Base-by-base conservation (phyloP, 2,113 vertebrate species). In the Sinocyclocheilus rhinocerous region DNA sequence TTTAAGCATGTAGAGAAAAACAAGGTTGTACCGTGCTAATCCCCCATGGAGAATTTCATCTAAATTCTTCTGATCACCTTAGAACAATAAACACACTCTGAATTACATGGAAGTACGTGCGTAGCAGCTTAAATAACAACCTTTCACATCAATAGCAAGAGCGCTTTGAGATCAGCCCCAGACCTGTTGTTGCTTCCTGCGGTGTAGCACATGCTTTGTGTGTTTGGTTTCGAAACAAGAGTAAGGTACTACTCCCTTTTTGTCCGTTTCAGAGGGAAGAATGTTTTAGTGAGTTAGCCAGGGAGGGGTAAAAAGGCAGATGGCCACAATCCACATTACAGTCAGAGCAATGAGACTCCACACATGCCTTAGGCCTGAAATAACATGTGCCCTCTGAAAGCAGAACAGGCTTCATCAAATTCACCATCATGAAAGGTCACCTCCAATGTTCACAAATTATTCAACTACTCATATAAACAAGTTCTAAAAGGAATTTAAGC, bases 371-470 rank as follows among this genome's bases (percentile, higher is more conserved):
- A 36, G 10, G 63, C 63, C 81, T 83, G 81, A 75, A 84, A 85
- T 84, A 89, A 77, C 88, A 88, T 72, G 84, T 86, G 85, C 82
- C 86, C 16, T 90, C 89, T 89, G 33, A 81, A 87, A 10, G 76
- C 70, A 26, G 77, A 50, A 75, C 76, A 77, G 48, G 48, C 29
- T 33, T 77, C 22, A 70, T 75, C 52, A 67, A 87, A 77, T 73
- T 42, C 7, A 36, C 48, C 18, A 26, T 77, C 77, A 72, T 18
- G 45, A 91, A 92, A 93, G 90, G 92, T 93, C 90, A 92, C 75
- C 85, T 91, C 84, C 59, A 50, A 70, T 48, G 65, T 78, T 82
- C 42, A 59, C 29, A 59, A 22, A 59, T 12, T 12, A n/a, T n/a
- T n/a, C n/a, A n/a, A n/a, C 5, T 78, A 55, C 24, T 20, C 61